Percentiles rank a stretch among this genome's conserved stretches.
Conservation (phyloP, 2,888 invertebrate genomes). For the Crossocerus cetratus region DNA sequence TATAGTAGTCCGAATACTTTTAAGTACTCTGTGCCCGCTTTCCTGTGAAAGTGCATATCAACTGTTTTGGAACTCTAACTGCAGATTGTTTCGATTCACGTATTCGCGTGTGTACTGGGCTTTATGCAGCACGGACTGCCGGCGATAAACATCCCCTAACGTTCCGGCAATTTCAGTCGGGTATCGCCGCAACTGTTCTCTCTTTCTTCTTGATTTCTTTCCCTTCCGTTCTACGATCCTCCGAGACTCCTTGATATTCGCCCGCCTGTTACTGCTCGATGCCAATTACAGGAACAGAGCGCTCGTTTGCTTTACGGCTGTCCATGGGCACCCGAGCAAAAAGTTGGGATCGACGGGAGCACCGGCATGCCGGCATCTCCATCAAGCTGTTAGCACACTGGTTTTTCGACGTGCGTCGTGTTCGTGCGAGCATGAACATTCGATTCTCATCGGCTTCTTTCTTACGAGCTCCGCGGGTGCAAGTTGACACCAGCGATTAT, state of each 20-base stretch:
- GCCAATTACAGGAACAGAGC: slow-evolving; percentile 24
- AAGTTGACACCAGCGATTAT: slow-evolving; percentile 8
- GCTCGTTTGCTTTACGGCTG: slow-evolving; percentile 6
- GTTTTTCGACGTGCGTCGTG: neutral
- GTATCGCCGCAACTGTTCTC: neutral
- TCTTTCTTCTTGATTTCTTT: neutral
- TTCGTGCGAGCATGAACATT: neutral
- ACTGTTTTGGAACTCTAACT: no score
- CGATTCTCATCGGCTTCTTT: neutral
- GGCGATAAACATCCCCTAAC: neutral
- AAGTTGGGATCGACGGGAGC: slow-evolving; percentile 10
- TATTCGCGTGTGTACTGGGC: no score
- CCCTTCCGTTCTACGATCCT: neutral
- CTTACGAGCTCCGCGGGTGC: neutral
- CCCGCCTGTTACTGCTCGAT: neutral
- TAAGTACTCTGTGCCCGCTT: no score
- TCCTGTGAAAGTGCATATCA: no score
- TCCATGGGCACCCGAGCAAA: neutral
- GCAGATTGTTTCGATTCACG: no score
- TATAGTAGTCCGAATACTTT: no score
- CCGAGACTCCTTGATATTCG: neutral
- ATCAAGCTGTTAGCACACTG: slow-evolving; percentile 16
- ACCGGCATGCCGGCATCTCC: neutral
- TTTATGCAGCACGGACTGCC: neutral
- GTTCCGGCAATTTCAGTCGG: neutral